Evolutionary conservation across 2,888 invertebrate species (phyloP).

Genomic region (Zygaena filipendulae): DNA sequence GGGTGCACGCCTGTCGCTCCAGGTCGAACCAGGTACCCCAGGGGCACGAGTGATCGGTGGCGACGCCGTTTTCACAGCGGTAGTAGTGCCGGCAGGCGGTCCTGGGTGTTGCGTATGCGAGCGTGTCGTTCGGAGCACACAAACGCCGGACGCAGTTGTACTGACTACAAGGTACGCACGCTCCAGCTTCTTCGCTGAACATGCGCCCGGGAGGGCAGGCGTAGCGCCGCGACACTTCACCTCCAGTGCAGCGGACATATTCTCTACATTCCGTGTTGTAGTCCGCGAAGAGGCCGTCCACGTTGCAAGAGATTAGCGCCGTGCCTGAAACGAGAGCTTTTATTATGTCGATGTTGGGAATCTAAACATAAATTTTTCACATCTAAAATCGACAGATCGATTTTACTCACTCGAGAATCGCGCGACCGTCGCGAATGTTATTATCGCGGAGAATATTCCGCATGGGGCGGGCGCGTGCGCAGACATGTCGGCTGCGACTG

Average conservation of each 20-base stretch:
- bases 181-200: slow-evolving; percentile 49
- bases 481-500: slow-evolving; percentile 56
- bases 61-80: slow-evolving; percentile 60
- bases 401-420: slow-evolving; percentile 37
- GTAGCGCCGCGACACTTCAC: slow-evolving; percentile 35
- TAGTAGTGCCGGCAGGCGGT: slow-evolving; percentile 69
- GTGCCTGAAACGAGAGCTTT: slow-evolving; percentile 39
- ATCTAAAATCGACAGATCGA: slow-evolving; percentile 3
- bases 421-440: slow-evolving; percentile 19
- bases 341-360: no score
- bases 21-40: slow-evolving; percentile 67
- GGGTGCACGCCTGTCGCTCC: slow-evolving; percentile 59
- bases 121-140: slow-evolving; percentile 39
- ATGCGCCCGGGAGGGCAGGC: slow-evolving; percentile 42
- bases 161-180: slow-evolving; percentile 43
- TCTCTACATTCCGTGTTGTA: slow-evolving; percentile 51
- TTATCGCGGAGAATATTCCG: slow-evolving; percentile 20
- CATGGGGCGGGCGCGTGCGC: slow-evolving; percentile 42
- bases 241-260: slow-evolving; percentile 49
- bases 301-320: slow-evolving; percentile 32
- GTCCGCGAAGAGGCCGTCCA: slow-evolving; percentile 55
- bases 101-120: slow-evolving; percentile 65
- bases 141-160: slow-evolving; percentile 45
- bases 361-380: no score
- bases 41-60: slow-evolving; percentile 58